phyloP scores from a whole-genome alignment of 2,797 vertebrate genomes.

The Melanogrammus aeglefinus region DNA sequence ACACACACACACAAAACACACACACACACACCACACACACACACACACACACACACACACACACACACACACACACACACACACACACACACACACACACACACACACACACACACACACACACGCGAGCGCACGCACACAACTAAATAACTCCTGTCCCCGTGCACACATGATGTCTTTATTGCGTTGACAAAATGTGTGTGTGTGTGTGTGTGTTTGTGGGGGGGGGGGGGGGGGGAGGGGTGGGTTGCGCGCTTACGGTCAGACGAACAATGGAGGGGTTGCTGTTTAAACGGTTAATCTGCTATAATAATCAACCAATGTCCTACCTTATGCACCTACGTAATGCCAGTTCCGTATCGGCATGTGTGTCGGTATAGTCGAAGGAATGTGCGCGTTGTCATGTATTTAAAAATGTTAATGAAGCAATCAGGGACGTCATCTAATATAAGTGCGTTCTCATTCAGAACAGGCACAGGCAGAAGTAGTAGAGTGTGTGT shows the following conservation, averaged over 20 bases:
- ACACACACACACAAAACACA: not conserved
- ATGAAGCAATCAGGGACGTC: no score
- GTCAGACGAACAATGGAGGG: constrained; percentile 8
- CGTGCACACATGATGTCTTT: not conserved
- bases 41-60: not conserved
- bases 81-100: no score
- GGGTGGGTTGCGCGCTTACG: not conserved
- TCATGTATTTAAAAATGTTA: not conserved
- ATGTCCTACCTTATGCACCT: constrained; percentile 7
- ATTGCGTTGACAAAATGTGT: not conserved
- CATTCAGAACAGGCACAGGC: no score
- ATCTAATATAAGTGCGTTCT: no score
- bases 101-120: not conserved
- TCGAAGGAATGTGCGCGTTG: not conserved
- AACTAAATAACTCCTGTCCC: not conserved
- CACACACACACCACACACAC: not conserved
- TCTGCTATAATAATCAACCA: not conserved
- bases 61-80: not conserved
- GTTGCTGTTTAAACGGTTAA: not conserved
- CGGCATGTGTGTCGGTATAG: no score
- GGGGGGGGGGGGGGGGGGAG: not conserved
- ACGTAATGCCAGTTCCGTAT: not conserved
- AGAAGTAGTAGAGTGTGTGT: no score
- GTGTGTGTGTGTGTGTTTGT: no score
- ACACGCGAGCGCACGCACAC: not conserved